Conservation (phyloP, 2,113 vertebrate genomes). For the Epinephelus fuscoguttatus region DNA sequence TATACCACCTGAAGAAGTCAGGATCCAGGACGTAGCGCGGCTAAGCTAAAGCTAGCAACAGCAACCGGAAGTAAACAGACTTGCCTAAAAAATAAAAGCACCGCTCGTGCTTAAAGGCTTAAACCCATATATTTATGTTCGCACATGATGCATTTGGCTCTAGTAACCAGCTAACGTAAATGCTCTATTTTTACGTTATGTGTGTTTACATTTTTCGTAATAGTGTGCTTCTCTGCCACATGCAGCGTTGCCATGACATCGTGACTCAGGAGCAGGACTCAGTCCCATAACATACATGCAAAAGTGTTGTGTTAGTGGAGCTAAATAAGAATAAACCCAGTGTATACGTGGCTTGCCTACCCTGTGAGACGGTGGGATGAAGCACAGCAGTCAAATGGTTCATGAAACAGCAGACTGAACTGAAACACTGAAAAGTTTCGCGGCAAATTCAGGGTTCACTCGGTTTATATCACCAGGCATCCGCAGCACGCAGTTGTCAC, state of each 20-base stretch:
- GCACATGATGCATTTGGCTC: no score
- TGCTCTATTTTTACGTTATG: not conserved
- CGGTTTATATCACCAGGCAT: conserved; percentile 42
- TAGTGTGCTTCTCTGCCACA: not conserved
- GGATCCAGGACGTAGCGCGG: no score
- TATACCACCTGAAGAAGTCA: not conserved
- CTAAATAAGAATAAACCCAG: not conserved
- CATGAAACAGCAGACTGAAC: not conserved
- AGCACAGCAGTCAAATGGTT: not conserved
- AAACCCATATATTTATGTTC: not conserved
- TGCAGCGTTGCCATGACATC: not conserved
- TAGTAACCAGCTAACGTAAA: no score
- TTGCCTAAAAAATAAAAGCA: no score
- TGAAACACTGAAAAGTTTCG: conserved; percentile 37
- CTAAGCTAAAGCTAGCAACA: not conserved
- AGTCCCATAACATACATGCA: not conserved
- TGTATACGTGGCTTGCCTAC: conserved; percentile 25
- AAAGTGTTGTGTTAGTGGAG: not conserved
- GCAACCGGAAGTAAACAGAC: conserved; percentile 15
- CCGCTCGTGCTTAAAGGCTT: not conserved
- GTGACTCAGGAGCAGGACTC: not conserved
- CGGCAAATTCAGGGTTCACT: conserved; percentile 56
- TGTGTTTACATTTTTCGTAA: not conserved
- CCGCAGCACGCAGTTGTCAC: not conserved
- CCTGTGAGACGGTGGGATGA: not conserved